Base-by-base conservation (phyloP, 2,888 invertebrate species). In the Brachypalpus laphriformis region DNA sequence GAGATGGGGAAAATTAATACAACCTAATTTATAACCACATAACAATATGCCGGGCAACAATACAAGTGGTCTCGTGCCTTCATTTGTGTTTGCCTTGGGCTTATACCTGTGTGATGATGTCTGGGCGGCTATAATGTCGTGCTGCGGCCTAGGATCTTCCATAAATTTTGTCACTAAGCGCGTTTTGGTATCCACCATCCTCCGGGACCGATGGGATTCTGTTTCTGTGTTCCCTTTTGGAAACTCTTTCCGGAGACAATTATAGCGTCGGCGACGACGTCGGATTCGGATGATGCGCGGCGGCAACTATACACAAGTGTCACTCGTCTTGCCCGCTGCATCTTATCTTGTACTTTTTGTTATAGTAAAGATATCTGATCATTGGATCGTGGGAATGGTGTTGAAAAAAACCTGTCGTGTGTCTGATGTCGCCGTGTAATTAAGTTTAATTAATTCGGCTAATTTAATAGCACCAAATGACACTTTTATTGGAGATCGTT, bases 21-120 rank as follows among this genome's bases (percentile, higher is more conserved):
- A 78, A 72, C 63, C 78, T 78, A 78, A 78, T 78, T 78, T 78
- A 78, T 78, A 78, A 72, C 78, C 78, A 65, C 78, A 78, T 78
- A 78, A 78, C 65, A 71, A 78, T 78, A 78, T 78, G 71, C 63
- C 78, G 71, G 78, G 11, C 47, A 78, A 78, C 78, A 78, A 78
- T 65, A 72, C 71, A 78, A 78, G 78, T 78, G 71, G 78, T 72
- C 78, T 78, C 78, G 78, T 78, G 78, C 78, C 78, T 78, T 72
- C 71, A 56, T 63, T 78, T 72, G 37, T 71, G 47, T 71, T 72
- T 78, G 63, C 63, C 28, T 56, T 77, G 34, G 59, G 28, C 51
- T 20, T 34, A 65, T 78, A 78, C 71, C 78, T 78, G 71, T 72
- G 45, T 20, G 78, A 78, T 78, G 71, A 78, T 78, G 78, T 63